Percentiles rank a stretch among this genome's conserved stretches.
Conservation (phyloP, 2,888 invertebrate species). For the Ormyrus thymus region DNA sequence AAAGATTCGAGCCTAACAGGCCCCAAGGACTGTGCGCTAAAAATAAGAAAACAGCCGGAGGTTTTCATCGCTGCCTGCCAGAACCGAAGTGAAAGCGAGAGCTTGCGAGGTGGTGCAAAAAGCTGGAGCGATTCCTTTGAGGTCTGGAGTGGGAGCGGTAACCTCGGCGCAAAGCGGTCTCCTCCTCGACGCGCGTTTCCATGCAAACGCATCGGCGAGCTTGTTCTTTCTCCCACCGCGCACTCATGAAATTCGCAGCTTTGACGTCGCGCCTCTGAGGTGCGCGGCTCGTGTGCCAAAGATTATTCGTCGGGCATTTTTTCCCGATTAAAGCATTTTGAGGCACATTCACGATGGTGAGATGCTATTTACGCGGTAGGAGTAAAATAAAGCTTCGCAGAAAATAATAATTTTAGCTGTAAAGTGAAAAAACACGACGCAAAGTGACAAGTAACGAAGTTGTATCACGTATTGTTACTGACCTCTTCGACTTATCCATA, state of each 20-base stretch:
- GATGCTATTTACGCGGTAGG: too few species aligned
- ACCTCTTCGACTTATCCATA: too few species aligned
- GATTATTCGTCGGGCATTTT: too few species aligned
- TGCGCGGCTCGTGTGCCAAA: too few species aligned
- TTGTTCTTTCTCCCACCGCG: background rate
- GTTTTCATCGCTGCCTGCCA: constrained; percentile 42
- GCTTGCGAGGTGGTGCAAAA: constrained; percentile 27
- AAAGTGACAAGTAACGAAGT: too few species aligned
- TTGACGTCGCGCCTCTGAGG: background rate
- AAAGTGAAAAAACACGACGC: too few species aligned
- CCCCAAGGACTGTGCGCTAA: background rate
- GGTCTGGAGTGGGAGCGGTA: constrained; percentile 5
- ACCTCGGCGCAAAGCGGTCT: constrained; percentile 50
- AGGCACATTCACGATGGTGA: too few species aligned
- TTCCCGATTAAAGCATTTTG: too few species aligned
- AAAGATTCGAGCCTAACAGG: background rate
- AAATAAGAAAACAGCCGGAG: constrained; percentile 20
- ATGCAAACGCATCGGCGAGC: constrained; percentile 7
- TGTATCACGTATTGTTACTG: too few species aligned
- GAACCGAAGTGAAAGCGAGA: background rate
- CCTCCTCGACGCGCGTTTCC: background rate
- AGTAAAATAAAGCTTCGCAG: too few species aligned
- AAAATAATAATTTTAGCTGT: too few species aligned
- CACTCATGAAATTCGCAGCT: background rate
- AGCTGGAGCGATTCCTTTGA: constrained; percentile 50